These are phyloP conservation scores for Salmo trutta DNA, from an alignment of 2,797 vertebrate genomes.

Conservation along the genomic window DNA sequence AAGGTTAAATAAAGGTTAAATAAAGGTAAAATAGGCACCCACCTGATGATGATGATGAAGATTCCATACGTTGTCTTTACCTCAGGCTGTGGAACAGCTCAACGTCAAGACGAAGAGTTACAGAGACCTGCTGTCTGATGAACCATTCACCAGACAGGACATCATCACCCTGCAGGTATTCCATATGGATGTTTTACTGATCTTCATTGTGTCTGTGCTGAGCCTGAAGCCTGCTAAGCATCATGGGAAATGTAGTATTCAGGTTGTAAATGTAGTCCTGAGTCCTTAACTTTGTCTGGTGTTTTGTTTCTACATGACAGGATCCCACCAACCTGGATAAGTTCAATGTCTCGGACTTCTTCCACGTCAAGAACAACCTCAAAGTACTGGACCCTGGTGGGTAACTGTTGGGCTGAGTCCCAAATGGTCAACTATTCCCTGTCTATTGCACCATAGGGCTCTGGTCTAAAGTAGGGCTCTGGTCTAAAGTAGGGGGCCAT, in stretches of 20 bases:
- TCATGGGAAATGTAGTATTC: neutral
- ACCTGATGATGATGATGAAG: no score
- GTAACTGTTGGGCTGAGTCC: neutral
- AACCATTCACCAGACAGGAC: slow-evolving; percentile 90
- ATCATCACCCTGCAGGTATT: slow-evolving; percentile 89
- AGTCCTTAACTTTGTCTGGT: neutral
- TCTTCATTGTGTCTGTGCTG: no score
- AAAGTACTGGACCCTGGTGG: slow-evolving; percentile 91
- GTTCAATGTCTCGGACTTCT: slow-evolving; percentile 95
- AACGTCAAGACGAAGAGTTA: slow-evolving; percentile 95
- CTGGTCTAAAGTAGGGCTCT: no score
- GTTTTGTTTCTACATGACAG: slow-evolving; percentile 66
- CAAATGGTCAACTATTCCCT: no score
- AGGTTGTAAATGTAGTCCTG: neutral
- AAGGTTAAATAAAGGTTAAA: no score
- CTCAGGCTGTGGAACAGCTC: slow-evolving; percentile 92
- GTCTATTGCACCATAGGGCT: no score
- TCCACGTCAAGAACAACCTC: slow-evolving; percentile 94
- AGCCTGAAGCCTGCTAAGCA: no score
- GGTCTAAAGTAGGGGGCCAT: no score
- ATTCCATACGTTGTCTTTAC: neutral
- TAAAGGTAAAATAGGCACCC: no score
- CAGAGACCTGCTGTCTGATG: slow-evolving; percentile 91
- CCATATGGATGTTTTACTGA: no score
- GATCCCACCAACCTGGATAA: slow-evolving; percentile 97